These are phyloP conservation scores for Megaceryle maxima DNA, from an alignment of 2,113 vertebrate genomes.

Conservation along the genomic window DNA sequence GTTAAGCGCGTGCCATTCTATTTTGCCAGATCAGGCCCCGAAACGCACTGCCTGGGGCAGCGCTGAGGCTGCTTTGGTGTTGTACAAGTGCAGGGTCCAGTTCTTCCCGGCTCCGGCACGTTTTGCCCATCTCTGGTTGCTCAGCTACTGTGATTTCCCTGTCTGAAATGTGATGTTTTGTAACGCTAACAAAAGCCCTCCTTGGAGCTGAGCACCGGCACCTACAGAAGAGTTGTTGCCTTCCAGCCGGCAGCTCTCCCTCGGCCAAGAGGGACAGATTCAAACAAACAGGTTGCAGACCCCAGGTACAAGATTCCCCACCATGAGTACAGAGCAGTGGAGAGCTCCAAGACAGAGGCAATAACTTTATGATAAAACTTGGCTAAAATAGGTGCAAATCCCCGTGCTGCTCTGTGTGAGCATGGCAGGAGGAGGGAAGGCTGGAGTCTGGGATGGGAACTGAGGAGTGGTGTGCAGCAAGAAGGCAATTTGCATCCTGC, in stretches of 20 bases:
- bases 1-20: neutral
- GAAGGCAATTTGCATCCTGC: neutral
- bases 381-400: neutral
- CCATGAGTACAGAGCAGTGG: rapidly evolving
- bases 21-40: neutral
- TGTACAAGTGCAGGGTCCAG: neutral
- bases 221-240: neutral
- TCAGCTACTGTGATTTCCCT: neutral
- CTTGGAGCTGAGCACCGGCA: neutral
- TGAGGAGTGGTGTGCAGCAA: rapidly evolving
- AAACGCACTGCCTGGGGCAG: neutral
- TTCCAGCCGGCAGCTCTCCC: neutral
- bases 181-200: neutral
- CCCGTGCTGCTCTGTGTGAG: rapidly evolving
- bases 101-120: neutral
- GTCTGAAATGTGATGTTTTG: neutral
- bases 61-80: neutral
- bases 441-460: rapidly evolving
- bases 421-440: neutral
- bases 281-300: rapidly evolving
- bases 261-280: neutral
- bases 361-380: neutral
- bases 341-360: neutral
- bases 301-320: neutral
- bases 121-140: neutral